Base-by-base conservation (phyloP, 2,797 vertebrate species). In the Toxotes lorentzi region DNA sequence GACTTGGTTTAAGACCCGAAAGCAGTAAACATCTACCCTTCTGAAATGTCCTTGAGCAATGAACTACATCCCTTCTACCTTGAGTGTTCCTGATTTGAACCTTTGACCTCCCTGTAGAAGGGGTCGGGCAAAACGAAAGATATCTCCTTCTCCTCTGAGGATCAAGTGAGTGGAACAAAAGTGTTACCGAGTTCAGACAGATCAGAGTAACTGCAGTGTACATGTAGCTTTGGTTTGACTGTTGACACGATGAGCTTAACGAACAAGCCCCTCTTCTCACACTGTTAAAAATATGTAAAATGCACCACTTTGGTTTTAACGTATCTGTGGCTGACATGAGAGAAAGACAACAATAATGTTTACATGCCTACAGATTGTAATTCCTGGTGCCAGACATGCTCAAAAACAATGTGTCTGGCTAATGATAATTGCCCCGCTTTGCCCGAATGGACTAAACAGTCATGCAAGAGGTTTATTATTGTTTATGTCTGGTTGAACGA, bases 401-500 rank as follows among this genome's bases (percentile, higher is more conserved):
- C 7, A 1, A 34, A 70, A 21, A 74, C 41, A 71, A 75, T 56
- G 60, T 65, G 78, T 79, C n/a, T 76, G 70, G 61, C 70, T 71
- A 59, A 78, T 73, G 73, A 61, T 76, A 57, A 85, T 70, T 75
- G 47, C 14, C 47, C 80, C 61, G 23, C 48, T 23, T 50, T 56
- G 73, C 38, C 62, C 66, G 23, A 72, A 45, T 3, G 70, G 66
- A 86, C 75, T 73, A 84, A 90, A 91, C 83, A 90, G 66, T 73
- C 62, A 57, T 6, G 14, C 40, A 14, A 32, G 60, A 56, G 53
- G 88, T 89, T 91, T 91, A 68, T 91, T 91, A 62, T 90, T 89
- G 86, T 91, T 91, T 91, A 90, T 85, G 89, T 94, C 91, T 92
- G 86, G 38, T 32, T 72, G 56, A 73, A 83, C 82, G 80, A 43